Percentiles rank a stretch among this genome's conserved stretches.
Conservation (phyloP, 2,797 vertebrate species). For the Dermochelys coriacea region DNA sequence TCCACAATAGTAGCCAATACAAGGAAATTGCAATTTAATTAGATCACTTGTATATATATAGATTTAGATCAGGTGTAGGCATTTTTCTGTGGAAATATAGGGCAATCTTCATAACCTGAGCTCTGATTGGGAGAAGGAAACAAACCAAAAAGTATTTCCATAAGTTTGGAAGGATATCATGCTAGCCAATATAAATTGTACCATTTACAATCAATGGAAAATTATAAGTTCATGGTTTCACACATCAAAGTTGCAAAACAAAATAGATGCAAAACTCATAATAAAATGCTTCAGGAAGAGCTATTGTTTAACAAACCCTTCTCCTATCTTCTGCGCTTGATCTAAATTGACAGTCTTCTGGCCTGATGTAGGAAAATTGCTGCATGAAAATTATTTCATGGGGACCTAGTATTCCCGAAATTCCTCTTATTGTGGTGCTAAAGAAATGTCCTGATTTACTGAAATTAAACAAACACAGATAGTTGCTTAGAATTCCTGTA, state of each 20-base stretch:
- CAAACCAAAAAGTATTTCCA: background rate
- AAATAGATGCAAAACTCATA: background rate
- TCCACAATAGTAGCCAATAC: background rate
- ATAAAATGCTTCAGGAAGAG: background rate
- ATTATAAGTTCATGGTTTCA: background rate
- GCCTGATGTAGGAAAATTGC: constrained; percentile 50
- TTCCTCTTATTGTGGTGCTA: constrained; percentile 60
- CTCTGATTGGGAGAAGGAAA: background rate
- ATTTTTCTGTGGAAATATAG: background rate
- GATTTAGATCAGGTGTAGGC: background rate
- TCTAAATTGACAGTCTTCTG: constrained; percentile 39
- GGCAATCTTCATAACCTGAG: background rate
- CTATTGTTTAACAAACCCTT: background rate
- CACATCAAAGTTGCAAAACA: background rate
- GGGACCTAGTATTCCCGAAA: constrained; percentile 56
- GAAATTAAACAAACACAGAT: constrained; percentile 71
- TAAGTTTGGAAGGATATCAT: background rate
- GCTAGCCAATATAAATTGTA: background rate
- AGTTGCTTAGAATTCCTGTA: constrained; percentile 74
- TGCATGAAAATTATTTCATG: constrained; percentile 52
- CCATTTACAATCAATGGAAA: background rate
- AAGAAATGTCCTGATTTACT: constrained; percentile 65
- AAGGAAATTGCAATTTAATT: background rate
- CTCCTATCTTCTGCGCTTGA: constrained; percentile 58
- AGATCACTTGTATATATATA: background rate